Base-by-base conservation (phyloP, 2,888 invertebrate genomes). In the Dendrolimus pini region DNA sequence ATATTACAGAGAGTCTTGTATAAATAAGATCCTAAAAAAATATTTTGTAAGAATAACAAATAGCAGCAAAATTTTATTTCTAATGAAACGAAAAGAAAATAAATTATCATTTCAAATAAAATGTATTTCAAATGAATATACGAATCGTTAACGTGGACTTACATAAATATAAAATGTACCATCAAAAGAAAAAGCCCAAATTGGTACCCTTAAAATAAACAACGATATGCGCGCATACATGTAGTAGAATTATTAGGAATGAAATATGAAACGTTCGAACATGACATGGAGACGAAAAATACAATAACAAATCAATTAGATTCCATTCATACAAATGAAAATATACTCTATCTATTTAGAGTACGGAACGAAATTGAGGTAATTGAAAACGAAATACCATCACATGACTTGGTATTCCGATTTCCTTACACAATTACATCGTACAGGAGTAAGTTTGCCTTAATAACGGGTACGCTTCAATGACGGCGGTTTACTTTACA, bases 401-500 rank as follows among this genome's bases (percentile, higher is more conserved):
- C 9, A 47, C 47, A 47, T 47, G 47, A 61, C 61, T 62, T 58
- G 57, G 57, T 59, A 61, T 60, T 60, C 62, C 65, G 63, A 64
- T 66, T 65, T 61, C 65, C 65, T 30, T 67, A 59, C 65, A 65
- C 69, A 71, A 72, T 75, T 71, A 72, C 71, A 71, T 47, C 72
- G 68, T 70, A 58, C 63, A 67, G 65, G 71, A 70, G 72, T 68
- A 70, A 73, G 75, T 74, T 74, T 67, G 68, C 71, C 75, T 74
- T 78, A 75, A 77, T 78, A 77, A 75, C 68, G 65, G 69, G 73
- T 62, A 70, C 70, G 73, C 71, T 70, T 74, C 72, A 72, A 75
- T 77, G 76, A 77, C 77, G 75, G 74, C 71, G 79, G 79, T 78
- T 80, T 79, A 75, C 75, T 80, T 78, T 78, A 80, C 80, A 81